Conservation (phyloP, 2,797 vertebrate species). For the Varecia variegata region DNA sequence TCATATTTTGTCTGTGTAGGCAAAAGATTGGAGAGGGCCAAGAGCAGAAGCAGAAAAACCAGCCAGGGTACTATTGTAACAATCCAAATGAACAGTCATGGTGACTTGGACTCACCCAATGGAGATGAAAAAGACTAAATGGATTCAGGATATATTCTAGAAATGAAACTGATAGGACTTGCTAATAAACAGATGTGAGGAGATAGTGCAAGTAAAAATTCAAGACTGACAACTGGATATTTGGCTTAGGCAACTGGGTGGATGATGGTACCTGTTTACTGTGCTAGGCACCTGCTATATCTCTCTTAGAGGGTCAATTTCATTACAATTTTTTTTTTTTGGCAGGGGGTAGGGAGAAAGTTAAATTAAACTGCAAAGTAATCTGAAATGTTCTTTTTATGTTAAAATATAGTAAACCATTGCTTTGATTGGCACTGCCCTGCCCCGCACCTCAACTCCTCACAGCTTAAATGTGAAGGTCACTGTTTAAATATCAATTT, state of each 20-base stretch:
- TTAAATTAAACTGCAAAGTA: slow-evolving; percentile 24
- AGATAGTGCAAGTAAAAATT: neutral
- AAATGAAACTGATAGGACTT: neutral
- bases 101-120: neutral
- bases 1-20: slow-evolving; percentile 16
- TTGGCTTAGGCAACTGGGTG: neutral
- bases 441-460: neutral
- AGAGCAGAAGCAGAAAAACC: neutral
- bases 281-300: neutral
- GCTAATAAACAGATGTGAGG: neutral
- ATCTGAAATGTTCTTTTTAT: slow-evolving; percentile 29
- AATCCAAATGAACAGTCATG: neutral
- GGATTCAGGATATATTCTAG: neutral
- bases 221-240: neutral
- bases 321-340: neutral
- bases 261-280: neutral
- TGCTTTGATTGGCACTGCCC: neutral
- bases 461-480: slow-evolving; percentile 9
- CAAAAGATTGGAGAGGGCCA: neutral
- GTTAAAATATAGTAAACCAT: neutral
- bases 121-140: neutral
- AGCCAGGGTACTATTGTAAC: neutral
- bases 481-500: neutral
- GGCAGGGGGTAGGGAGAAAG: neutral
- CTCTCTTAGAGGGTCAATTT: neutral